Evolutionary conservation across 2,888 invertebrate species (phyloP).

Genomic region (Oligia latruncula): DNA sequence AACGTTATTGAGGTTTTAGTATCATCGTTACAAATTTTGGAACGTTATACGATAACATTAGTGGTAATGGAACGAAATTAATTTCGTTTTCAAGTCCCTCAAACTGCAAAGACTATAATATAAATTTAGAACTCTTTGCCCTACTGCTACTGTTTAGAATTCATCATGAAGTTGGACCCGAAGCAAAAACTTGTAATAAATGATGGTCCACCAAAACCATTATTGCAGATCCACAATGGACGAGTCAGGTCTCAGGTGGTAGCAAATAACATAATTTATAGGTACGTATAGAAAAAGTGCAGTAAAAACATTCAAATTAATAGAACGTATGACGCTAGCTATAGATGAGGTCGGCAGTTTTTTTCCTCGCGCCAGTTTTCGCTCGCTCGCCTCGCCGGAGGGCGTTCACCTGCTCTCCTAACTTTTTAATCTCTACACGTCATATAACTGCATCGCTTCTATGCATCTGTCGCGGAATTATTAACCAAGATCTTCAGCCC

Average conservation of each 20-base stretch:
- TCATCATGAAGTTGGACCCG: conserved; percentile 2
- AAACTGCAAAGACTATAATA: no score
- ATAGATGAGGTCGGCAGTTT: conserved; percentile 61
- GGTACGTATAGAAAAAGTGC: conserved; percentile 52
- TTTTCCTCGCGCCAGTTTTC: conserved; percentile 68
- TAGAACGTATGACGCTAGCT: conserved; percentile 51
- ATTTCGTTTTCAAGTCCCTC: no score
- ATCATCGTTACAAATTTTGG: no score
- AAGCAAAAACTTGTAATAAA: conserved; percentile 11
- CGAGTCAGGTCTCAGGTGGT: conserved; percentile 30
- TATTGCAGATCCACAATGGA: conserved; percentile 47
- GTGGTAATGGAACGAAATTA: no score
- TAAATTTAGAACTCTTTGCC: no score
- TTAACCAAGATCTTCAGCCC: conserved; percentile 33
- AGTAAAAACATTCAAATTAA: conserved; percentile 55
- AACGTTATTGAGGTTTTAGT: no score
- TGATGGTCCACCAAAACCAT: conserved; percentile 9
- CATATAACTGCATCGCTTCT: conserved; percentile 60
- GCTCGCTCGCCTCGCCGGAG: conserved; percentile 64
- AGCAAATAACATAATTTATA: conserved; percentile 54
- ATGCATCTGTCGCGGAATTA: conserved; percentile 47
- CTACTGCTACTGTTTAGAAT: conserved; percentile 29
- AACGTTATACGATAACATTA: no score
- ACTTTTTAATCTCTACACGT: conserved; percentile 75
- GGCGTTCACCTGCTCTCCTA: conserved; percentile 74